phyloP scores from a whole-genome alignment of 1,140 invertebrate species.

The Tribolium castaneum region DNA sequence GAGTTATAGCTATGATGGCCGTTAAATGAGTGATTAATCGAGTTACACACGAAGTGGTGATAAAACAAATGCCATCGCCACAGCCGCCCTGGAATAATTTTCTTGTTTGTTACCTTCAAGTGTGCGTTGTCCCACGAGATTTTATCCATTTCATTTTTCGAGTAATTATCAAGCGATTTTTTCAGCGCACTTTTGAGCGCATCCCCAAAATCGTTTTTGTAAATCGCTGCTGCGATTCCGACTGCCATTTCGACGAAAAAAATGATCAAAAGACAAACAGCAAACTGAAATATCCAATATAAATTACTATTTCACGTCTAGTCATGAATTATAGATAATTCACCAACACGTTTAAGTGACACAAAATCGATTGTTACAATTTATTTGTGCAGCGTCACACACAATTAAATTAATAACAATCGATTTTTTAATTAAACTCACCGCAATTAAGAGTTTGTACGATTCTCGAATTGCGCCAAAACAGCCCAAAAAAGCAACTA shows the following conservation, averaged over 20 bases:
- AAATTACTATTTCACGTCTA: background rate
- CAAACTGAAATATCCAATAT: constrained; percentile 70
- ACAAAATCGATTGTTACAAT: background rate
- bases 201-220: constrained; percentile 70
- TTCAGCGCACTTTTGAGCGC: constrained; percentile 67
- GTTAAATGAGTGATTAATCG: too few species aligned
- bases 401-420: background rate
- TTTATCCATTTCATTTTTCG: constrained; percentile 64
- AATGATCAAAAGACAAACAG: constrained; percentile 74
- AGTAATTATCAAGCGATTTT: constrained; percentile 69
- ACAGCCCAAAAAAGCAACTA: constrained; percentile 80
- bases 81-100: too few species aligned
- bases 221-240: constrained; percentile 78
- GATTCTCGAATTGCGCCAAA: constrained; percentile 80
- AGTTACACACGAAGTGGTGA: too few species aligned
- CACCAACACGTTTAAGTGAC: background rate
- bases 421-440: constrained; percentile 62
- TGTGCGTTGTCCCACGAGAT: constrained; percentile 73
- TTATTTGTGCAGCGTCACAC: too few species aligned
- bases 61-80: too few species aligned
- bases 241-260: constrained; percentile 80
- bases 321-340: constrained; percentile 18
- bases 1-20: too few species aligned
- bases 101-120: constrained; percentile 63
- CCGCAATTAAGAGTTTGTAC: constrained; percentile 73